Conservation (phyloP, 2,797 vertebrate species). For the Tauraco hartlaubi region DNA sequence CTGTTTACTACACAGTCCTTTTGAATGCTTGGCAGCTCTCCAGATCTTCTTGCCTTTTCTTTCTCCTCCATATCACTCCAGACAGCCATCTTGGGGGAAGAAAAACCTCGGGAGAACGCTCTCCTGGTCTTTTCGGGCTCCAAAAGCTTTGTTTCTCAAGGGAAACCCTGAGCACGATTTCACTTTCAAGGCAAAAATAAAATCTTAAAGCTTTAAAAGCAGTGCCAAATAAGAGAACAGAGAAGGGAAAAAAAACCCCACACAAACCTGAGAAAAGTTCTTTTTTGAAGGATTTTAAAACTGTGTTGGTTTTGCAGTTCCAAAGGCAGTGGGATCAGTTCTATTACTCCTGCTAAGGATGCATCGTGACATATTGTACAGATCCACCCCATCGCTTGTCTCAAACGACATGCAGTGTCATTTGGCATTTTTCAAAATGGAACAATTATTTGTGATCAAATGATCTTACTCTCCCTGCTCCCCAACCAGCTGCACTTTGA, state of each 20-base stretch:
- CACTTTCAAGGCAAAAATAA: not conserved
- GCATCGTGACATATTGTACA: not conserved
- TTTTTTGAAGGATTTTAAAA: not conserved
- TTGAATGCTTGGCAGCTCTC: slow-evolving; percentile 15
- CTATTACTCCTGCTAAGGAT: not conserved
- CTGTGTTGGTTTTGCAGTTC: not conserved
- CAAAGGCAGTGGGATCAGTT: not conserved
- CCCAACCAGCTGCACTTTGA: not conserved
- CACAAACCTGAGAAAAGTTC: not conserved
- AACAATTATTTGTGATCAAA: not conserved
- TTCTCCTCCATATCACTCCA: not conserved
- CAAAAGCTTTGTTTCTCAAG: not conserved
- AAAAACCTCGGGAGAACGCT: not conserved
- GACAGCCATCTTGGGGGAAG: slow-evolving; percentile 23
- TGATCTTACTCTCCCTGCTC: not conserved
- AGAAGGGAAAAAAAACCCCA: not conserved
- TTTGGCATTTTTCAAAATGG: not conserved
- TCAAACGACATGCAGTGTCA: not conserved
- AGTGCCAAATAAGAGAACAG: not conserved
- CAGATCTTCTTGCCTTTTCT: not conserved
- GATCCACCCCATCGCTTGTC: not conserved
- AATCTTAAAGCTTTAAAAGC: not conserved
- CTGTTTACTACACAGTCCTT: slow-evolving; percentile 34
- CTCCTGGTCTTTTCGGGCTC: not conserved
- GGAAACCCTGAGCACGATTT: not conserved